Base-by-base conservation (phyloP, 2,888 invertebrate genomes). In the Chloroclystis v-ata region DNA sequence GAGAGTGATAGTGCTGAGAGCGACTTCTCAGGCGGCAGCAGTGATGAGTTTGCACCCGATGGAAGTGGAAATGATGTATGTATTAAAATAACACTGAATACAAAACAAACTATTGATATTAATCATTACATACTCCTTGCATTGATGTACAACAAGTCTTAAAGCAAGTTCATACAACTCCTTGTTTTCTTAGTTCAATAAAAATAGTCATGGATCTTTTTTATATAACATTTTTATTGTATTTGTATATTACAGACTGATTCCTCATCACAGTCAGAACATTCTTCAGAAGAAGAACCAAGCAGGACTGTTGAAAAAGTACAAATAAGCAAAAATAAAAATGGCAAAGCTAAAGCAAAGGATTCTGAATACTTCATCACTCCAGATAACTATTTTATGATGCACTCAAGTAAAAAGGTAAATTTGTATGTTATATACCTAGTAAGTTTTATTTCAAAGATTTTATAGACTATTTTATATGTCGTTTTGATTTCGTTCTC, bases 381-480 rank as follows among this genome's bases (percentile, higher is more conserved):
- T 59, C 90, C 92, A 32, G 93, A 93, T 68, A 90, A 91, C 52
- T 93, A 93, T 71, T 93, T 93, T 59, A 88, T 89, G 58, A 90
- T 91, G 71, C 88, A 91, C 72, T 87, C 91, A 10, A 90, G 85
- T 61, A 90, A 87, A 73, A 91, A 91, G 81, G 87, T 84, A 60
- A 51, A 53, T 51, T 26, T 40, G 1, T 10, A 1, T 11, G 1
- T n/a, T 1, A 20, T 4, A 20, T 20, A 4, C 20, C 20, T 20
- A 20, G 5, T 20, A n/a, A n/a, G n/a, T n/a, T n/a, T n/a, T n/a
- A n/a, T n/a, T n/a, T n/a, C n/a, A n/a, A n/a, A n/a, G n/a, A n/a
- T n/a, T n/a, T n/a, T n/a, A n/a, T n/a, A n/a, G n/a, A n/a, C n/a
- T n/a, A n/a, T n/a, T n/a, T n/a, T n/a, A n/a, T n/a, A n/a, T n/a